phyloP scores from a whole-genome alignment of 2,797 vertebrate genomes.

The Podarcis siculus region DNA sequence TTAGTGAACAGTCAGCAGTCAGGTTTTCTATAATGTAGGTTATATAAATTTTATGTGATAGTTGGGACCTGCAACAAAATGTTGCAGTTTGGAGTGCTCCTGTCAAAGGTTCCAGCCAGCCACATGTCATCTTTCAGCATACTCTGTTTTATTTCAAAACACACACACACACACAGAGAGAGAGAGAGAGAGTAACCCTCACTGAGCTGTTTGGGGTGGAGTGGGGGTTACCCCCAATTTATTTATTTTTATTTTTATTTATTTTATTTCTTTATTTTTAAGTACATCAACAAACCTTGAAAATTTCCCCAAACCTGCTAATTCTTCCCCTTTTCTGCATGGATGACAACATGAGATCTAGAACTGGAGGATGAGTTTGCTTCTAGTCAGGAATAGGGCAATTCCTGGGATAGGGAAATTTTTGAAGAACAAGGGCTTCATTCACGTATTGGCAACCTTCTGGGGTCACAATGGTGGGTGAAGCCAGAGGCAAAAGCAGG shows the following conservation, averaged over 20 bases:
- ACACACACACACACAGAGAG: no score
- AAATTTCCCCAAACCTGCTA: not conserved
- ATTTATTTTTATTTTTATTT: no score
- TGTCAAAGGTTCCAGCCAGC: not conserved
- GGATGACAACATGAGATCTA: not conserved
- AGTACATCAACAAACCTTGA: not conserved
- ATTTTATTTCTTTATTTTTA: no score
- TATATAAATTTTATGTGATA: not conserved
- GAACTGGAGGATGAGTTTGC: not conserved
- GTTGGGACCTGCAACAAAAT: not conserved
- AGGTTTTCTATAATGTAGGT: not conserved
- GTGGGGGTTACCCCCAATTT: no score
- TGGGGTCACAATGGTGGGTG: no score
- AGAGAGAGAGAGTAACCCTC: not conserved
- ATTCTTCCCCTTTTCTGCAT: not conserved
- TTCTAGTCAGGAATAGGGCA: no score
- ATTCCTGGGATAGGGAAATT: no score
- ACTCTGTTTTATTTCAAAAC: not conserved
- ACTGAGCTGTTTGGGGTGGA: not conserved
- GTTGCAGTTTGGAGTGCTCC: not conserved
- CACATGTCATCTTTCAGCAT: not conserved
- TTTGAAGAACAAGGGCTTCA: no score
- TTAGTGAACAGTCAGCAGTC: not conserved
- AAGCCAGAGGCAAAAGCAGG: no score
- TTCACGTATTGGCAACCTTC: no score